These are phyloP conservation scores for Eulemur coronatus DNA, from an alignment of 2,797 vertebrate genomes.

Conservation along the genomic window DNA sequence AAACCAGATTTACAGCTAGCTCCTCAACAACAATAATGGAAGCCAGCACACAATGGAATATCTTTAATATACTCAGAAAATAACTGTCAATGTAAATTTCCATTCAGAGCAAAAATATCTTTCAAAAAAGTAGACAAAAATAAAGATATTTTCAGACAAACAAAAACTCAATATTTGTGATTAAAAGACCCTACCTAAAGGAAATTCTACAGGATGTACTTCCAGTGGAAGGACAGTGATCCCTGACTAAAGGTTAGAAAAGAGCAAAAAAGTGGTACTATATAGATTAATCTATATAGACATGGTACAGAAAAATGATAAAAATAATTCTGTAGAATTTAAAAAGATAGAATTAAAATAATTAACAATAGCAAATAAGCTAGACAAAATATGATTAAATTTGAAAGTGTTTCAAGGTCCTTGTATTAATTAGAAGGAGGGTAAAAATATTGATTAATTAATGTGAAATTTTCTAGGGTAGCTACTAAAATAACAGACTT, in stretches of 20 bases:
- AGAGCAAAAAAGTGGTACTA: background rate
- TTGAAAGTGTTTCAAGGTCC: background rate
- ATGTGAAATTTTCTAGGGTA: background rate
- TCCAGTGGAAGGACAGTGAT: background rate
- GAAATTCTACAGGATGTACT: background rate
- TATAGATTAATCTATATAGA: background rate
- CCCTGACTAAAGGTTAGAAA: background rate
- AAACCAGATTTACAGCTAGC: background rate
- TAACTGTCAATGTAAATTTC: constrained; percentile 19
- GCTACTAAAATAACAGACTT: background rate
- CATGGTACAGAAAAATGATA: background rate
- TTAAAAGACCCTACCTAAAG: background rate
- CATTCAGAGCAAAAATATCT: background rate
- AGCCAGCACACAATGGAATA: background rate
- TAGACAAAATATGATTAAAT: background rate
- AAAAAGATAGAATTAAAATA: constrained; percentile 28
- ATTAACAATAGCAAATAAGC: background rate
- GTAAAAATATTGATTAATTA: background rate
- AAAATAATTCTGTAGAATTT: background rate
- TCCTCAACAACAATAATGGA: background rate
- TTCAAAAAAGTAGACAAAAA: background rate
- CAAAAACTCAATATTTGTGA: background rate
- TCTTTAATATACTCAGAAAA: constrained; percentile 25
- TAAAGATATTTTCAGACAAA: background rate
- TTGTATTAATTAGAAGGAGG: background rate